phyloP scores from a whole-genome alignment of 2,113 vertebrate genomes.

The Jacana jacana region DNA sequence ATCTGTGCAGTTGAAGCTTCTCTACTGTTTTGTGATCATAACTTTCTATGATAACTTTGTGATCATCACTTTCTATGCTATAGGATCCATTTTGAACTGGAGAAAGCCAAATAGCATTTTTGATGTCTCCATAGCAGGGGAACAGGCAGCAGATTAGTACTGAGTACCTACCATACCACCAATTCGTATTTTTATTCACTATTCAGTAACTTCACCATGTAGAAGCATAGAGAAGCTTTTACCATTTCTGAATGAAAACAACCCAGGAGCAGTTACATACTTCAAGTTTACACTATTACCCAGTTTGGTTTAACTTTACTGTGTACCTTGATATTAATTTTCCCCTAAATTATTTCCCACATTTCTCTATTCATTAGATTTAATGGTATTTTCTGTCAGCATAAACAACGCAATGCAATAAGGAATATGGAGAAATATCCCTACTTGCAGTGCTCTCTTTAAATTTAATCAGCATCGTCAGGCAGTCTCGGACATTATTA shows the following conservation, averaged over 20 bases:
- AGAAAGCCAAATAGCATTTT: not conserved
- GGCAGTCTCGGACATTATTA: conserved; percentile 26
- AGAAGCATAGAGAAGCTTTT: not conserved
- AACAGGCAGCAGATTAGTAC: not conserved
- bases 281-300: not conserved
- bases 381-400: not conserved
- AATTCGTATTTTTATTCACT: not conserved
- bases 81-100: not conserved
- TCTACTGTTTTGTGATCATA: not conserved
- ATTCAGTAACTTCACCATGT: not conserved
- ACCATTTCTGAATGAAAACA: not conserved
- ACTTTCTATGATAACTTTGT: too few relatives aligned
- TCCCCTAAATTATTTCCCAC: not conserved
- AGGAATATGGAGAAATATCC: not conserved
- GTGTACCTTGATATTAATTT: not conserved
- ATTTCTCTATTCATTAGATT: not conserved
- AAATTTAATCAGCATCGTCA: not conserved
- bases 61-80: not conserved
- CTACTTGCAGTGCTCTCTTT: not conserved
- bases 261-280: not conserved
- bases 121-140: not conserved
- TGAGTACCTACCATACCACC: not conserved
- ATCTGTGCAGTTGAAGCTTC: not conserved
- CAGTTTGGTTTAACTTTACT: not conserved
- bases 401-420: not conserved